These are phyloP conservation scores for Triplophysa dalaica DNA, from an alignment of 2,113 vertebrate species.

Conservation along the genomic window DNA sequence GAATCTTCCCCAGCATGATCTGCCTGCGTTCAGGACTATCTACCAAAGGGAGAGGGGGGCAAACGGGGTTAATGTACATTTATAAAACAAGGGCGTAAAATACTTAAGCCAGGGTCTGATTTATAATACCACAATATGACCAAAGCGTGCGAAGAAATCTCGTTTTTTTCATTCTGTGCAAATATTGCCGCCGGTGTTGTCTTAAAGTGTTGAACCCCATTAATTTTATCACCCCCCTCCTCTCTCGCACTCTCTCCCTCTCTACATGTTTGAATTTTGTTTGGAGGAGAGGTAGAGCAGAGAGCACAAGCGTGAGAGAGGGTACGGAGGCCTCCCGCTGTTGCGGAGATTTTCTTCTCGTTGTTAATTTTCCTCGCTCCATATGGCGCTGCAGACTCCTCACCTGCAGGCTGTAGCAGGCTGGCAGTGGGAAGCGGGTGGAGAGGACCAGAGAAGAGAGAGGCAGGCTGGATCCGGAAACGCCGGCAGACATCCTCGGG, in stretches of 20 bases:
- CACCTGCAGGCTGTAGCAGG: slow-evolving; percentile 99
- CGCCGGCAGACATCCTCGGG: slow-evolving; percentile 92
- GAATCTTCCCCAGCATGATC: slow-evolving; percentile 74
- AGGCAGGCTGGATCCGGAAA: slow-evolving; percentile 68
- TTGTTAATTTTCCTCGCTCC: slow-evolving; percentile 99
- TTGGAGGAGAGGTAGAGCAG: slow-evolving; percentile 76
- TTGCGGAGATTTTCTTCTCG: slow-evolving; percentile 97
- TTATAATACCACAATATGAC: slow-evolving; percentile 88
- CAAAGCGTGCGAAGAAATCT: slow-evolving; percentile 80
- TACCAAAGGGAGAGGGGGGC: slow-evolving; percentile 49
- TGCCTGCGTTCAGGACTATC: slow-evolving; percentile 63
- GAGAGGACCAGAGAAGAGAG: slow-evolving; percentile 48
- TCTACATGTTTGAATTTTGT: slow-evolving; percentile 94
- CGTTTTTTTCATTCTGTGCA: slow-evolving; percentile 81
- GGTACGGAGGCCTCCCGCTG: slow-evolving; percentile 87
- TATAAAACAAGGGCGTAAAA: slow-evolving; percentile 76
- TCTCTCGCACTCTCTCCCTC: slow-evolving; percentile 70
- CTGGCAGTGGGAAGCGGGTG: slow-evolving; percentile 71
- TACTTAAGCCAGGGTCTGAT: slow-evolving; percentile 80
- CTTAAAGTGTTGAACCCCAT: slow-evolving; percentile 98
- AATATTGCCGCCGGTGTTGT: slow-evolving; percentile 97
- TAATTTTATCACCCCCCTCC: slow-evolving; percentile 94
- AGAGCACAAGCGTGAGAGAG: slow-evolving; percentile 43
- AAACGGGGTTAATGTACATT: slow-evolving; percentile 77
- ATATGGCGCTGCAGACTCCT: slow-evolving; percentile 99